Conservation (phyloP, 2,797 vertebrate species). For the Trachurus trachurus region DNA sequence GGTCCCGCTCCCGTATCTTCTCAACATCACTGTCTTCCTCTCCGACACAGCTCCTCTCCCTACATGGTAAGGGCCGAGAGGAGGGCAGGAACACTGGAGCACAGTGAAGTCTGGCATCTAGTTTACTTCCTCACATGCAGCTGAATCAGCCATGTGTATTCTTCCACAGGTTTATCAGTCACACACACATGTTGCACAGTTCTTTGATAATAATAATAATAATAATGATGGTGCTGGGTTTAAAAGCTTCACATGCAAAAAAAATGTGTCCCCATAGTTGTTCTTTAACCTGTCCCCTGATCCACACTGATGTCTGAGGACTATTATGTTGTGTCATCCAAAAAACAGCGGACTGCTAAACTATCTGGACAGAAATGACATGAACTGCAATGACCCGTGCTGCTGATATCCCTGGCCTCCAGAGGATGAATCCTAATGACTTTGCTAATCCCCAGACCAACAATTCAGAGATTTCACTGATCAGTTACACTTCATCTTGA, state of each 20-base stretch:
- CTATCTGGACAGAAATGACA: neutral
- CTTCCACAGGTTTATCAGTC: neutral
- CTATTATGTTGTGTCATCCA: neutral
- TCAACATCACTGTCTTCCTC: conserved; percentile 41
- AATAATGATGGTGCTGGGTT: neutral
- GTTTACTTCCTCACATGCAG: conserved; percentile 33
- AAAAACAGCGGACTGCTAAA: neutral
- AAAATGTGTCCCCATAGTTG: neutral
- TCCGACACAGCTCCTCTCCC: conserved; percentile 54
- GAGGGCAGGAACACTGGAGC: conserved; percentile 43
- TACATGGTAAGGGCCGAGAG: conserved; percentile 70
- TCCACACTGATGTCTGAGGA: conserved; percentile 7
- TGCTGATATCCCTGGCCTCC: neutral
- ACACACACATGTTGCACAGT: conserved; percentile 1
- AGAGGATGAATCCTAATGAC: neutral
- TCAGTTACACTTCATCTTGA: neutral
- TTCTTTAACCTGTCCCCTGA: neutral
- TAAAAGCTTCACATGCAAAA: neutral
- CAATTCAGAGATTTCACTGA: too few species aligned
- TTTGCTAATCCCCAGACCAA: neutral
- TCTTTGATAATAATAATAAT: conserved; percentile 7
- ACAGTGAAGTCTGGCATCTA: conserved; percentile 42
- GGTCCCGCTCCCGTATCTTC: conserved; percentile 55
- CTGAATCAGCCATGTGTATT: conserved; percentile 14
- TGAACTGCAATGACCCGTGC: too few species aligned